phyloP scores from a whole-genome alignment of 2,888 invertebrate genomes.

The Caradrina clavipalpis region DNA sequence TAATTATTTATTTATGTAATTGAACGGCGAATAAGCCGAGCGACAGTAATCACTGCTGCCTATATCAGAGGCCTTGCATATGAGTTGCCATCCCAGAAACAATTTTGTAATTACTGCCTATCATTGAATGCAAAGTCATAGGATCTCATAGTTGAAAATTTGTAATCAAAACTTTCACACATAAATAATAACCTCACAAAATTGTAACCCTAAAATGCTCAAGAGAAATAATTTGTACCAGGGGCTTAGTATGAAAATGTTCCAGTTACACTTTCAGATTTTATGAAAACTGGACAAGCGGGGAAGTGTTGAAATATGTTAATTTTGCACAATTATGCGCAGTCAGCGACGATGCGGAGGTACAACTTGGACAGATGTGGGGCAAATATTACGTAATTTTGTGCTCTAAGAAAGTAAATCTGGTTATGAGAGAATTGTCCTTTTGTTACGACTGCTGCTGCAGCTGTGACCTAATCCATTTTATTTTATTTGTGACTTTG shows the following conservation, averaged over 20 bases:
- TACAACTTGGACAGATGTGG: constrained; percentile 33
- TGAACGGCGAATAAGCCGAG: no score
- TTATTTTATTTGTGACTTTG: neutral
- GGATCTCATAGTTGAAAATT: no score
- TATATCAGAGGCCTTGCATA: no score
- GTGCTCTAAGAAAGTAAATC: constrained; percentile 16
- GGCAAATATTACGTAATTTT: constrained; percentile 40
- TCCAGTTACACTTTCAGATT: constrained; percentile 53
- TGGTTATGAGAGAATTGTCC: neutral
- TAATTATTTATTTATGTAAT: neutral
- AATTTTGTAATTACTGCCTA: no score
- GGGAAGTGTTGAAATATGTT: constrained; percentile 65
- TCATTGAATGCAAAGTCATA: no score
- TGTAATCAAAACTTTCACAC: no score
- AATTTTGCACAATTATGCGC: constrained; percentile 70
- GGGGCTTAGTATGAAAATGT: constrained; percentile 51
- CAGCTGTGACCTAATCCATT: neutral
- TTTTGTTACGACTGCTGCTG: neutral
- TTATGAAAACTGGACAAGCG: constrained; percentile 59
- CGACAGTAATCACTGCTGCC: no score
- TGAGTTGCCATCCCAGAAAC: no score
- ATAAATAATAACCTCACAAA: neutral
- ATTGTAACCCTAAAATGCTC: constrained; percentile 20
- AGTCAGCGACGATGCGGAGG: constrained; percentile 53
- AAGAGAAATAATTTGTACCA: constrained; percentile 8